Base-by-base conservation (phyloP, 2,797 vertebrate genomes). In the Gadopsis bispinosus region DNA sequence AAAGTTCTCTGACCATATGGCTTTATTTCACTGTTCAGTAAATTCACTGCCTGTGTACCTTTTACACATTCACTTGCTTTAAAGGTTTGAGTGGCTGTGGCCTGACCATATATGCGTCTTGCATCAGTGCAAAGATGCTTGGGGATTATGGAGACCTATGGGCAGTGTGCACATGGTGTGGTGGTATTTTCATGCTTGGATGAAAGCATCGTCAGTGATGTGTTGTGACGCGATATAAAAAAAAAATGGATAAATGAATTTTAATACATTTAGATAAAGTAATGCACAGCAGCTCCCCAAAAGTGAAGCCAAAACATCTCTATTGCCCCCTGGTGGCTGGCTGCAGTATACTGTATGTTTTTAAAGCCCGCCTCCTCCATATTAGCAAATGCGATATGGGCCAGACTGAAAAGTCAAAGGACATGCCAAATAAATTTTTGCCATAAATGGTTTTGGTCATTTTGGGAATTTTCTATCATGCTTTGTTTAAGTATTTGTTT, bases 21-120 rank as follows among this genome's bases (percentile, higher is more conserved):
- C 70, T 87, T 72, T 64, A 81, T 86, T 80, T 87, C 84, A 84
- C 80, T 68, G 62, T 75, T 81, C 80, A 87, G 73, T 81, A 81
- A 81, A 72, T 51, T 62, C 60, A 60, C 16, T 67, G 45, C 54
- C 41, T 53, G 50, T 72, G 67, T 60, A 59, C 48, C 55, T 74
- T 75, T 67, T 71, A 72, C 37, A 55, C 29, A 39, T 59, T 80
- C 33, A 31, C 69, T 74, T 77, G 41, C 81, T 78, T 83, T 70
- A 80, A 80, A 85, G 59, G 61, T 81, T 79, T 75, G 31, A 64
- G 63, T 31, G 31, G 60, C 55, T 43, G 60, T 62, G 47, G 62
- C 55, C n/a, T 62, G 55, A 76, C 63, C 33, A 22, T 43, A 37
- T 12, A 29, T 79, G 33, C 8, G 39, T 60, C 16, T 39, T 68